These are phyloP conservation scores for Osmerus eperlanus DNA, from an alignment of 2,113 vertebrate species.

Conservation along the genomic window DNA sequence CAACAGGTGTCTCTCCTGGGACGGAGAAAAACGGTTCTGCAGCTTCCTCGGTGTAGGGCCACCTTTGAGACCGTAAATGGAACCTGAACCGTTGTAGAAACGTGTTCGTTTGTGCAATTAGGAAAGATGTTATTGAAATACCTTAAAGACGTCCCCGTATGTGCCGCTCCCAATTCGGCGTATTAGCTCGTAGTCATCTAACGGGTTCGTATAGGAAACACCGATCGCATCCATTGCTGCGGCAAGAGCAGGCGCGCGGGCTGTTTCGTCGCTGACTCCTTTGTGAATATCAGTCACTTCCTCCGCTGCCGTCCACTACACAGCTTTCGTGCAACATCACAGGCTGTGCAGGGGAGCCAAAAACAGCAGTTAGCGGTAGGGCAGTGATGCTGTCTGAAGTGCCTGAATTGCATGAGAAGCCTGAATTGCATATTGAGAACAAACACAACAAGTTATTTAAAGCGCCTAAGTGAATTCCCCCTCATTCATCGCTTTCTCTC, in stretches of 20 bases:
- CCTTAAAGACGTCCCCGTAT: slow-evolving; percentile 79
- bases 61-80: neutral
- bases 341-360: no score
- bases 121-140: slow-evolving; percentile 27
- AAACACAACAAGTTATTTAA: no score
- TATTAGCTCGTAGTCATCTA: slow-evolving; percentile 74
- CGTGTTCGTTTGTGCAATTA: neutral
- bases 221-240: slow-evolving; percentile 55
- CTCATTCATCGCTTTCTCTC: neutral
- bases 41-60: neutral
- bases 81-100: neutral
- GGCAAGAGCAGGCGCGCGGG: neutral
- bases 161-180: slow-evolving; percentile 76
- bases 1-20: no score
- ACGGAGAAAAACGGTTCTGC: no score
- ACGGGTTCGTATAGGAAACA: slow-evolving; percentile 70
- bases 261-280: neutral
- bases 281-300: slow-evolving; percentile 36
- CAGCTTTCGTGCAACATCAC: no score
- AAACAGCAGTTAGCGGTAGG: neutral
- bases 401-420: no score
- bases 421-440: no score
- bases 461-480: no score
- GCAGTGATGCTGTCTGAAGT: no score
- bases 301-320: slow-evolving; percentile 18